These are phyloP conservation scores for Lochmaea crataegi DNA, from an alignment of 2,888 invertebrate species.

Conservation along the genomic window DNA sequence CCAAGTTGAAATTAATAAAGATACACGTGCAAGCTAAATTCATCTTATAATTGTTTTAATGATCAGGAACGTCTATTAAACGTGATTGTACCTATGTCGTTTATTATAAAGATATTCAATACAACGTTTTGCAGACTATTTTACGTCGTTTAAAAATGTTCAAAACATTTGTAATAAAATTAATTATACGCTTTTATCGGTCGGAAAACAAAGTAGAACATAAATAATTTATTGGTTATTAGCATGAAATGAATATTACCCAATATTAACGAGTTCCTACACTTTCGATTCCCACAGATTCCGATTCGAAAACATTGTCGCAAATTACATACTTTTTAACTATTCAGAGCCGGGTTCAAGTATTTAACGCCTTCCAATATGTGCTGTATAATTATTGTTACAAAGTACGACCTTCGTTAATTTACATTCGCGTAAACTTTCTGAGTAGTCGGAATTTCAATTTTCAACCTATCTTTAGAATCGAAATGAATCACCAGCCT, in stretches of 20 bases:
- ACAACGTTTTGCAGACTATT: too few species aligned
- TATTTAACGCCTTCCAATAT: conserved; percentile 1
- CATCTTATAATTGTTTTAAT: too few species aligned
- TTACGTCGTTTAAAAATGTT: too few species aligned
- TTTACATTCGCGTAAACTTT: neutral
- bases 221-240: conserved; percentile 13
- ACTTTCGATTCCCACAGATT: conserved; percentile 28
- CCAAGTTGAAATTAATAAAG: too few species aligned
- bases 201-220: conserved; percentile 9
- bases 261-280: conserved; percentile 21
- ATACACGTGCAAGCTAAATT: too few species aligned
- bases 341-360: conserved; percentile 11
- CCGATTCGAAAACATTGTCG: conserved; percentile 18
- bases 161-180: neutral
- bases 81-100: too few species aligned
- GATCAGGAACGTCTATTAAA: too few species aligned
- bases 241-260: conserved; percentile 23
- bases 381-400: neutral
- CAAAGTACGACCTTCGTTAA: neutral
- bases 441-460: neutral
- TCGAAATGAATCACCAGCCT: neutral
- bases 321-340: conserved; percentile 10
- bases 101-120: too few species aligned
- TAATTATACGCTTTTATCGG: conserved; percentile 9
- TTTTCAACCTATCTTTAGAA: neutral